phyloP scores from a whole-genome alignment of 23 tunicate species.

The Styela clava region DNA sequence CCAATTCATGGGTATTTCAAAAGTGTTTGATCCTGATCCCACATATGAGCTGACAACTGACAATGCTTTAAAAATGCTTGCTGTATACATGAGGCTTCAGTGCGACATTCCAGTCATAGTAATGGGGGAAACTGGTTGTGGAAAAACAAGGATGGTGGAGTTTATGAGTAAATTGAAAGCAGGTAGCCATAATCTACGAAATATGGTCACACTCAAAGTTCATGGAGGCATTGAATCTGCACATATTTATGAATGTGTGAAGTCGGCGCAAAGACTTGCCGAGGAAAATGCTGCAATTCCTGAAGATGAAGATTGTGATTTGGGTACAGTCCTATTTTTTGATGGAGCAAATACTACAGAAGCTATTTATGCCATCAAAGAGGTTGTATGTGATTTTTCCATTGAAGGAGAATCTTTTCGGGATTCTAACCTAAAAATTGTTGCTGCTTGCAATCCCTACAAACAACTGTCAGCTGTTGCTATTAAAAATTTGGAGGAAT shows the following conservation, averaged over 20 bases:
- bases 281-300: conserved; percentile 4
- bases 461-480: conserved; percentile 26
- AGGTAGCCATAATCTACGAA: conserved; percentile 15
- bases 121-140: conserved; percentile 77
- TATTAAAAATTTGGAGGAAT: conserved; percentile 36
- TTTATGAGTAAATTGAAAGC: conserved; percentile 50
- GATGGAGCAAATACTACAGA: conserved; percentile 75
- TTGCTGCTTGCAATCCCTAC: conserved; percentile 65
- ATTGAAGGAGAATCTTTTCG: conserved; percentile 30
- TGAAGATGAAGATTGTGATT: not conserved
- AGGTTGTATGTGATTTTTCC: conserved; percentile 48
- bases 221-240: conserved; percentile 53
- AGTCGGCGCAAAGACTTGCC: conserved; percentile 19
- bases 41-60: conserved; percentile 78
- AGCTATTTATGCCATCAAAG: conserved; percentile 64
- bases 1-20: conserved; percentile 29
- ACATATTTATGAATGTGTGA: conserved; percentile 28
- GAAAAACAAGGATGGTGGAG: conserved; percentile 53
- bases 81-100: conserved; percentile 54
- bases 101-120: conserved; percentile 66
- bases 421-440: conserved; percentile 28
- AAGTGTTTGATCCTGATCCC: conserved; percentile 55
- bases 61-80: conserved; percentile 70
- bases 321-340: conserved; percentile 28
- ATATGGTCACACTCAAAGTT: conserved; percentile 47